These are phyloP conservation scores for Lycaon pictus DNA, from an alignment of 2,113 vertebrate species.

Conservation along the genomic window DNA sequence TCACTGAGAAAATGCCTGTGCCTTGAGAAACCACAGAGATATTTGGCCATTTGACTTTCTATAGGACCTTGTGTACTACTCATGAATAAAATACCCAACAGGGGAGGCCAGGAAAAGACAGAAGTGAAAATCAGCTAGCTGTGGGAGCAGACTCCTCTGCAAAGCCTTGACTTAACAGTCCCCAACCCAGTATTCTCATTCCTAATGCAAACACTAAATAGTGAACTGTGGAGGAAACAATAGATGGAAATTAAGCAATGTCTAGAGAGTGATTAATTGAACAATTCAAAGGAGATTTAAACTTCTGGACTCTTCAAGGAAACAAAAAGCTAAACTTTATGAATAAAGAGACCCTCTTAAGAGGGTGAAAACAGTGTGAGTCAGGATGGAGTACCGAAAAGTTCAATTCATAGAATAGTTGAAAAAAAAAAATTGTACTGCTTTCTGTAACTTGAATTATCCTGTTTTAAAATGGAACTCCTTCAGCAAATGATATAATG, in stretches of 20 bases:
- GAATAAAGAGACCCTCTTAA: neutral
- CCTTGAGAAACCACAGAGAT: neutral
- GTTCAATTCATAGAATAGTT: neutral
- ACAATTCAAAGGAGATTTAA: neutral
- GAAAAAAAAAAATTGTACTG: slow-evolving; percentile 7
- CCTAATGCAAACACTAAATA: neutral
- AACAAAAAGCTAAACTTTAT: neutral
- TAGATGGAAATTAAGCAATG: neutral
- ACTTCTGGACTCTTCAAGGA: neutral
- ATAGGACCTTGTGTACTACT: neutral
- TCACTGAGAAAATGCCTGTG: neutral
- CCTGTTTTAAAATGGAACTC: neutral
- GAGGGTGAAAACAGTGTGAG: neutral
- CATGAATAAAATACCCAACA: neutral
- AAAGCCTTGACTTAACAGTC: neutral
- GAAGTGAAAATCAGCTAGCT: neutral
- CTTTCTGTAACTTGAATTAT: neutral
- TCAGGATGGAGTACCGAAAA: neutral
- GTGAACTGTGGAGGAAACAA: neutral
- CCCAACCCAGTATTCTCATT: neutral
- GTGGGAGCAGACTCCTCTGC: neutral
- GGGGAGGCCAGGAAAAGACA: neutral
- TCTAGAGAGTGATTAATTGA: neutral
- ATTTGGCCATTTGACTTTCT: neutral
- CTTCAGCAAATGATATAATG: neutral